Evolutionary conservation across 1,140 invertebrate species (phyloP), one percentile per base, ranked within the genome.

Genomic region (Leptinotarsa lineolata): DNA sequence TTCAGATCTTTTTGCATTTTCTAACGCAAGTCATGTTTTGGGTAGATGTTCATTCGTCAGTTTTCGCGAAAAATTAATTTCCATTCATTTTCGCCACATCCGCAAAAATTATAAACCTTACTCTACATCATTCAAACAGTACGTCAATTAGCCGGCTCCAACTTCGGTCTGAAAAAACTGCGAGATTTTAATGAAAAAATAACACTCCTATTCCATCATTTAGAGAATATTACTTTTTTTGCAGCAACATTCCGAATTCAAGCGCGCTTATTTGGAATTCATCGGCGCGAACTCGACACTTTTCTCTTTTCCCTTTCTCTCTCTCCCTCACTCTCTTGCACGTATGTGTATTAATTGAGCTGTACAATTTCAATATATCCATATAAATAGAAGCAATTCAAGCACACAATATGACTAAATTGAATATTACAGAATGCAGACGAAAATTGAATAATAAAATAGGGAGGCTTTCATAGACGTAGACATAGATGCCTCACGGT

Each of bases 381-480:
- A 79, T 77, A 78, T 79, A 79, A 79, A 79, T 78, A 79, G 78
- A 73, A 75, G 78, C 78, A 79, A 79, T 79, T 78, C 78, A 67
- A 77, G 73, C 78, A 72, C 75, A 79, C 78, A 79, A 79, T 78
- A 77, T 76, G 75, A 76, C 78, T 78, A 79, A 79, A 79, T 79
- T 79, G 78, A 79, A 78, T 79, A 79, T 79, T 79, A 79, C 74
- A 78, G 77, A 79, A 76, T 79, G 78, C 78, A 78, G 77, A 79
- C 78, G 78, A 79, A 79, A 78, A 79, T 75, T 79, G 78, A 79
- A 79, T 79, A 79, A 79, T 79, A 79, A 78, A 78, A 78, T 73
- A 74, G 76, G 75, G 73, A 58, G 44, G 73, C 64, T 46, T 65
- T 15, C 72, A 73, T 61, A 46, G 46, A 64, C 46, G 60, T 65